phyloP scores from a whole-genome alignment of 1,140 invertebrate genomes.

The Leptopilina clavipes region DNA sequence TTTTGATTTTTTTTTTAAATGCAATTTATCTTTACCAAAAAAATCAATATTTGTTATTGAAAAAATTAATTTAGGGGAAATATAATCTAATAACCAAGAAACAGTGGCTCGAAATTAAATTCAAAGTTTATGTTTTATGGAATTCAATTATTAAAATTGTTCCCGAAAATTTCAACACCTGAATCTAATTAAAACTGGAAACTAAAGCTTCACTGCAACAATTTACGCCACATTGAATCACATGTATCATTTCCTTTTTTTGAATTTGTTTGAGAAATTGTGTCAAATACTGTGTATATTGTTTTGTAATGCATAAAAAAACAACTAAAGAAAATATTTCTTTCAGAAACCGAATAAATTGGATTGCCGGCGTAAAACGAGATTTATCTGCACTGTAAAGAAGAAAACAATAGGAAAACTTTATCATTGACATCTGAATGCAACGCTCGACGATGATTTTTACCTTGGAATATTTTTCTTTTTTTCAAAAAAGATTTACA shows the following conservation, averaged over 20 bases:
- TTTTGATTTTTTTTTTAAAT: no score
- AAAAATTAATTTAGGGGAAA: no score
- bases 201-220: neutral
- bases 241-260: neutral
- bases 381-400: neutral
- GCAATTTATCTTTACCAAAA: no score
- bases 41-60: no score
- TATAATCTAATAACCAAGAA: neutral
- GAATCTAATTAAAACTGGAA: conserved; percentile 10
- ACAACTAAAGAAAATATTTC: neutral
- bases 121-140: neutral
- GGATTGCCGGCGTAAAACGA: neutral
- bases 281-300: neutral
- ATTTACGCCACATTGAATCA: neutral
- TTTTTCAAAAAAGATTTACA: no score
- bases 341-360: neutral
- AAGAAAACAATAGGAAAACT: neutral
- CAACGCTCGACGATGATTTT: neutral
- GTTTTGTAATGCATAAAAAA: neutral
- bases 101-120: neutral
- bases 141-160: conserved; percentile 7
- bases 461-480: no score
- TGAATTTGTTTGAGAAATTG: neutral
- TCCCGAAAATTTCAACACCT: neutral
- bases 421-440: neutral